Percentiles rank a stretch among this genome's conserved stretches.
Evolutionary conservation across 2,888 invertebrate genomes (phyloP).

Genomic region (Troilus luridus): DNA sequence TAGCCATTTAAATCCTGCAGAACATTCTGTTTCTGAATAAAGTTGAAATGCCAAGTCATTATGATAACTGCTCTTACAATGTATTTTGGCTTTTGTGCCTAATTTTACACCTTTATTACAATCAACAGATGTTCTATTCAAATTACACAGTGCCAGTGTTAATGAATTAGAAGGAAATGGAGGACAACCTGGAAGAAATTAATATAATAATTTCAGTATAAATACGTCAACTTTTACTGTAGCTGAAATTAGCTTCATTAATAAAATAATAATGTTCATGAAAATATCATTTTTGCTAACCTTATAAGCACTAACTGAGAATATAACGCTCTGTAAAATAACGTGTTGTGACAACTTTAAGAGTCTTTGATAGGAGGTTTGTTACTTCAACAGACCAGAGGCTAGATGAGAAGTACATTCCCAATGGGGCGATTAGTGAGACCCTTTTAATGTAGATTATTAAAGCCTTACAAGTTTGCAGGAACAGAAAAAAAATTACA

Average conservation of each 20-base stretch:
- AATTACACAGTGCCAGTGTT: background rate
- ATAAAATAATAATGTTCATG: background rate
- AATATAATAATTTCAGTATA: background rate
- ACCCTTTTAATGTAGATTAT: no score
- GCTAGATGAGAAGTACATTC: no score
- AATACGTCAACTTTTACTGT: background rate
- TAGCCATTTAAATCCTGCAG: background rate
- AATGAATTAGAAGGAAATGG: background rate
- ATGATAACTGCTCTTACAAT: slow-evolving; percentile 20
- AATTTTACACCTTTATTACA: background rate
- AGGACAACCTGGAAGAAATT: background rate
- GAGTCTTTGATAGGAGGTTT: no score
- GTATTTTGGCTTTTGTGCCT: slow-evolving; percentile 21
- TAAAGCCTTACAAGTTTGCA: no score
- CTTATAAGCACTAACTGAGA: no score
- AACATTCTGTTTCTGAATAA: slow-evolving; percentile 25
- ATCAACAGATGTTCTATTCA: background rate
- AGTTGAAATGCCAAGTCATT: background rate
- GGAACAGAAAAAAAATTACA: no score
- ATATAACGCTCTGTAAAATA: no score
- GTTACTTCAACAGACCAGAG: no score
- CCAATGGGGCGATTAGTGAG: no score
- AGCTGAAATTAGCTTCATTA: background rate
- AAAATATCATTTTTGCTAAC: background rate
- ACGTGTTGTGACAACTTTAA: no score